phyloP scores from a whole-genome alignment of 2,888 invertebrate genomes.

The Drosophila cyrtoloma region DNA sequence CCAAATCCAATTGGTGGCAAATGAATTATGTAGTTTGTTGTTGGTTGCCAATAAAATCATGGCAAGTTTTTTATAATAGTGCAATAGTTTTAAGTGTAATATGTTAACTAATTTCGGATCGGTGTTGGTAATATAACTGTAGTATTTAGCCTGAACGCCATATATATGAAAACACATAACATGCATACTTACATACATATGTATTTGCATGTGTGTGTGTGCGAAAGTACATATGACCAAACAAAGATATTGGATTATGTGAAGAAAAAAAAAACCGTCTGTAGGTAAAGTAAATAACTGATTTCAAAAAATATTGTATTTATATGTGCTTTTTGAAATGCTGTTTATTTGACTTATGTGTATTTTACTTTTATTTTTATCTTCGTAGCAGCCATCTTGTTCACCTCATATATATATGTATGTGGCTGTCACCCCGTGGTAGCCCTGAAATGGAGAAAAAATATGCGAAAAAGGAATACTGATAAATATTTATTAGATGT shows the following conservation, averaged over 20 bases:
- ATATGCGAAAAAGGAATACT: slow-evolving; percentile 25
- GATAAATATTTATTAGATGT: slow-evolving; percentile 41
- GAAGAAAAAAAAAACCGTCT: slow-evolving; percentile 22
- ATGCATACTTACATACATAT: slow-evolving; percentile 26
- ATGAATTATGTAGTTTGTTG: slow-evolving; percentile 52
- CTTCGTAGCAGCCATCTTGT: slow-evolving; percentile 61
- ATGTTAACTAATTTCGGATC: slow-evolving; percentile 47
- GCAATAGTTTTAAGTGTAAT: slow-evolving; percentile 65
- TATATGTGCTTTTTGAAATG: slow-evolving; percentile 53
- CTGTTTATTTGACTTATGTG: slow-evolving; percentile 63
- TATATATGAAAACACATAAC: slow-evolving; percentile 19
- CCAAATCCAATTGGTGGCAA: slow-evolving; percentile 73
- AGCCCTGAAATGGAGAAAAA: slow-evolving; percentile 34
- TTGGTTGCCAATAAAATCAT: slow-evolving; percentile 59
- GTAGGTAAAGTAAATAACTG: slow-evolving; percentile 69
- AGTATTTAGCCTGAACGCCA: slow-evolving; percentile 16
- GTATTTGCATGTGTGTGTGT: slow-evolving; percentile 21
- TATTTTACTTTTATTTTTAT: slow-evolving; percentile 50
- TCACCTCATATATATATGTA: slow-evolving; percentile 10
- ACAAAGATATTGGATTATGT: slow-evolving; percentile 50
- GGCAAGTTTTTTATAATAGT: slow-evolving; percentile 62
- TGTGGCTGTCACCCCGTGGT: slow-evolving; percentile 24
- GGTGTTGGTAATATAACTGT: slow-evolving; percentile 66
- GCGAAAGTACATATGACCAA: slow-evolving; percentile 47
- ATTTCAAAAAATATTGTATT: slow-evolving; percentile 42